Conservation (phyloP, 2,888 invertebrate species). For the Brachypalpus laphriformis region DNA sequence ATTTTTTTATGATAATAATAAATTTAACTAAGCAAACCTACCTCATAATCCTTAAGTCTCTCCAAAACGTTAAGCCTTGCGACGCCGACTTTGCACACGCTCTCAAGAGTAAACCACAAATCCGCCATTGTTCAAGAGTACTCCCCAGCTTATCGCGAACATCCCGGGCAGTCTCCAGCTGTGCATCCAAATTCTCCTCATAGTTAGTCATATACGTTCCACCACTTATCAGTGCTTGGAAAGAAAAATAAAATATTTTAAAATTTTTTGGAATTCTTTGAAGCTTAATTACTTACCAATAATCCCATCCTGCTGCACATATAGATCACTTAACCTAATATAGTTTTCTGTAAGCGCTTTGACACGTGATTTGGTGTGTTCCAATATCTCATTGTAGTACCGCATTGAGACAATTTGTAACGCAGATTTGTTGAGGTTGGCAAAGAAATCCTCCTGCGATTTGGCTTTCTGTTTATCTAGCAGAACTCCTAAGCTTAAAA, state of each 20-base stretch:
- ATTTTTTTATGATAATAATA: background rate
- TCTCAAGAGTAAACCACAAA: constrained; percentile 80
- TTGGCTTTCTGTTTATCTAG: constrained; percentile 80
- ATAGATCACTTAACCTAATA: constrained; percentile 79
- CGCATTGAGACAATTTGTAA: constrained; percentile 78
- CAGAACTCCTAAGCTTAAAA: constrained; percentile 80
- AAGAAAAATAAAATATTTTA: background rate
- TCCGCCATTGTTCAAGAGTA: constrained; percentile 82
- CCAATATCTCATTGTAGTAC: constrained; percentile 80
- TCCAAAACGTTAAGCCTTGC: constrained; percentile 80
- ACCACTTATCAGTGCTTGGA: constrained; percentile 80
- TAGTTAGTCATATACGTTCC: constrained; percentile 81
- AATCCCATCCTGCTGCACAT: constrained; percentile 81
- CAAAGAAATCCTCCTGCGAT: constrained; percentile 82
- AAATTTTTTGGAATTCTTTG: too few species aligned
- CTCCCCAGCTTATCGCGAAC: constrained; percentile 81
- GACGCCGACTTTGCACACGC: constrained; percentile 80
- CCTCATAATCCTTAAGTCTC: constrained; percentile 77
- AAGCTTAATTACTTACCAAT: constrained; percentile 77
- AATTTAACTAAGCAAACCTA: constrained; percentile 57
- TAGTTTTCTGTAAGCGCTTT: constrained; percentile 78
- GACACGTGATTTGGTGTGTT: constrained; percentile 80
- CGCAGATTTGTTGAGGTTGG: constrained; percentile 80
- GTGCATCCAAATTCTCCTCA: constrained; percentile 81
- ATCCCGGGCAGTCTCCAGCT: constrained; percentile 80